phyloP scores from a whole-genome alignment of 2,888 invertebrate genomes.

The Atethmia centrago region DNA sequence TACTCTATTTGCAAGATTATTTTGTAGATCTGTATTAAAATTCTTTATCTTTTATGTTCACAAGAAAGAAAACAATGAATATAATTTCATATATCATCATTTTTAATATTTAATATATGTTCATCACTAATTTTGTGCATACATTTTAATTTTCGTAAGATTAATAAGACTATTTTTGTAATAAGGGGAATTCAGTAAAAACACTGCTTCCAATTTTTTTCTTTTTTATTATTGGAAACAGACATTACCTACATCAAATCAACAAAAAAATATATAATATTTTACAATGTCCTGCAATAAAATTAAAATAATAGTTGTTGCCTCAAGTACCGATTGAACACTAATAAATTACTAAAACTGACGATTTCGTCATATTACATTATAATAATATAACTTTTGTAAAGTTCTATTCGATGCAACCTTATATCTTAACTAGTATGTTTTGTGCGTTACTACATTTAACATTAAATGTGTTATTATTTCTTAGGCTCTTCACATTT shows the following conservation, averaged over 20 bases:
- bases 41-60: not conserved
- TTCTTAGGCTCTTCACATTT: conserved; percentile 44
- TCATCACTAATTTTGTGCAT: not conserved
- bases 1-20: too few species aligned
- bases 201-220: not conserved
- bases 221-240: conserved; percentile 43
- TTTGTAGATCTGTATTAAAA: not conserved
- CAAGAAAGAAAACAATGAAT: not conserved
- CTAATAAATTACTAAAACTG: too few species aligned
- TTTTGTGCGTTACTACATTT: conserved; percentile 55
- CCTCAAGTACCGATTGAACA: conserved; percentile 75
- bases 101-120: not conserved
- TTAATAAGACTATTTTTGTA: not conserved
- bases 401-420: conserved; percentile 52
- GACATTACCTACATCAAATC: conserved; percentile 40
- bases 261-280: conserved; percentile 47
- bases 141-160: not conserved
- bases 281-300: conserved; percentile 37
- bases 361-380: conserved; percentile 47
- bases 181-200: conserved; percentile 8
- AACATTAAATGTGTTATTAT: conserved; percentile 21
- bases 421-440: conserved; percentile 4
- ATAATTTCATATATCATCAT: not conserved
- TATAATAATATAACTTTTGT: conserved; percentile 37
- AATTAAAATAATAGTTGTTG: conserved; percentile 60